Evolutionary conservation across 2,797 vertebrate genomes (phyloP), one percentile per base, ranked within the genome.

Genomic region (Sebastes baramenuke): DNA sequence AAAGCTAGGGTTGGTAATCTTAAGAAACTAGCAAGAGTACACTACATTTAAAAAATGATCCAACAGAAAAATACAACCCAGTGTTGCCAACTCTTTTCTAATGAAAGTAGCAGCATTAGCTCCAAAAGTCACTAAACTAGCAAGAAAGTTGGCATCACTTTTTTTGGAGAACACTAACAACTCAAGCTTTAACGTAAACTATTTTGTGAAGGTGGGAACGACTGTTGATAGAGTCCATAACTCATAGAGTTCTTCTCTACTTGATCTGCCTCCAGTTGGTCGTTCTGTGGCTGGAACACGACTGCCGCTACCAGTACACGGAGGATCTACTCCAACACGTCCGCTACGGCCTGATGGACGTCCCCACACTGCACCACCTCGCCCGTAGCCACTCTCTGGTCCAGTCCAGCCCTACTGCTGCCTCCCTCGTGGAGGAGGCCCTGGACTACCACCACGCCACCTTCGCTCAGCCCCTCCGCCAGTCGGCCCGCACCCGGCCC

Each of bases 321-420:
- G 98, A 98, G 62, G 98, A 98, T 61, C 97, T 99, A 6, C 95
- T 99, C 32, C 97, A 99, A 85, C 96, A 97, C 0, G 95, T 99
- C 70, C 98, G 98, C 92, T 99, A 98, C 2, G 97, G 98, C 89
- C 96, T 99, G 67, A 99, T 99, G 97, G 98, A 99, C 5, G 95
- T 96, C 84, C 93, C 97, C 16, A 96, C 97, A 0, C 93, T 99
- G 65, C 98, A 97, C 55, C 95, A 96, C 0, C 95, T 97, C 1
- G 96, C 97, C 67, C 0, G 94, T 86, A 73, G 96, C 88, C 97
- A 98, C 71, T 96, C 97, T 10, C 94, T 98, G 25, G 96, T 98
- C 62, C 97, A 96, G 87, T 96, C 97, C 20, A 97, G 97, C 59
- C 96, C 97, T 78, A 95, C 96, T 0, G 97, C 96, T 0, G 96